Conservation (phyloP, 2,888 invertebrate genomes). For the Leistus spinibarbis region DNA sequence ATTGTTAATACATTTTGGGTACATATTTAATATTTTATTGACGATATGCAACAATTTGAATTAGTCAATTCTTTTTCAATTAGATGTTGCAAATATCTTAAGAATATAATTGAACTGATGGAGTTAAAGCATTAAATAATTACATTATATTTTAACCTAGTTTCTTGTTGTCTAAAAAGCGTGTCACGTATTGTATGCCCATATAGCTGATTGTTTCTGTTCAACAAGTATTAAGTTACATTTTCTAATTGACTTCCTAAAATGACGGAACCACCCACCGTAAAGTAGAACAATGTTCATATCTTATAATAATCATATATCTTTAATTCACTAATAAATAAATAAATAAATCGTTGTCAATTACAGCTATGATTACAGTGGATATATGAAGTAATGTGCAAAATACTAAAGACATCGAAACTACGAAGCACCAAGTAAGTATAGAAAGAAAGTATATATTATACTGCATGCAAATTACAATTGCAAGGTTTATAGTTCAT, state of each 20-base stretch:
- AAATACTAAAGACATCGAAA: background rate
- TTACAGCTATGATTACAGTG: too few relatives aligned
- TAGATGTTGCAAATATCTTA: too few relatives aligned
- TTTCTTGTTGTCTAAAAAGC: too few relatives aligned
- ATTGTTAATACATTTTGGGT: too few relatives aligned
- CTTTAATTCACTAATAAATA: slow-evolving; percentile 26
- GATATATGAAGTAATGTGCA: too few relatives aligned
- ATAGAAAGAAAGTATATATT: background rate
- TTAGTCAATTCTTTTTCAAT: too few relatives aligned
- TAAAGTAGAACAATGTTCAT: slow-evolving; percentile 36
- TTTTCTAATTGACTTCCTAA: slow-evolving; percentile 36
- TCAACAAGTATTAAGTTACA: slow-evolving; percentile 21
- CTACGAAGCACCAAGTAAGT: background rate
- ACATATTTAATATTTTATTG: too few relatives aligned
- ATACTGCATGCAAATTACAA: background rate
- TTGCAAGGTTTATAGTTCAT: background rate
- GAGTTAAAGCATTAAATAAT: background rate
- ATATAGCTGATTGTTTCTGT: slow-evolving; percentile 6
- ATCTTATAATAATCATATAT: slow-evolving; percentile 30
- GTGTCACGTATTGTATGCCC: too few relatives aligned
- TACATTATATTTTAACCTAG: too few relatives aligned
- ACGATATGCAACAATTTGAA: too few relatives aligned
- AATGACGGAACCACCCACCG: slow-evolving; percentile 23
- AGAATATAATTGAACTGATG: slow-evolving; percentile 32
- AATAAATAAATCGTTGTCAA: background rate